Percentiles rank a stretch among this genome's conserved stretches.
Evolutionary conservation across 2,888 invertebrate genomes (phyloP).

Genomic region (Argynnis bischoffii): DNA sequence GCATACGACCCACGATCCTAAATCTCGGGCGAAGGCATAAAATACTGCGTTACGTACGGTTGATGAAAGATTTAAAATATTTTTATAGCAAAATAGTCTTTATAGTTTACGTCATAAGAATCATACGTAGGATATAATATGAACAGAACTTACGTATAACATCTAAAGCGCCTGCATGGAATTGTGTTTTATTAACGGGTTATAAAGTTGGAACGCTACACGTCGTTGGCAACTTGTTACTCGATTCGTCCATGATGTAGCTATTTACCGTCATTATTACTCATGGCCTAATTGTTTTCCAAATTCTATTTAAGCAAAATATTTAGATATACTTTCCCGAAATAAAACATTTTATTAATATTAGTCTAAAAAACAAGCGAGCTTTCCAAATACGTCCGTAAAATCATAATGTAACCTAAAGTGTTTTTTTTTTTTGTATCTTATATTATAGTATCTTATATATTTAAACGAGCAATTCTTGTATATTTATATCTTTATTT

Average conservation of each 20-base stretch:
- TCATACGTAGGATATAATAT: conserved; percentile 12
- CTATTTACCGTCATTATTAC: conserved; percentile 65
- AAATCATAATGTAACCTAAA: no score
- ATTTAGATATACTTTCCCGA: conserved; percentile 25
- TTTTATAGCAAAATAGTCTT: conserved; percentile 25
- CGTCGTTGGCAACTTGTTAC: conserved; percentile 76
- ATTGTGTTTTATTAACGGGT: conserved; percentile 80
- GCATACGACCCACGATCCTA: conserved; percentile 69
- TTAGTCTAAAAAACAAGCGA: no score
- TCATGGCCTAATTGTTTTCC: conserved; percentile 71
- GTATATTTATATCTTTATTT: no score
- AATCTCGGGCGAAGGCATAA: conserved; percentile 73
- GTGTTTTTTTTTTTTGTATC: no score
- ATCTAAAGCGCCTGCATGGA: conserved; percentile 70
- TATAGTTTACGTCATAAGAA: conserved; percentile 29
- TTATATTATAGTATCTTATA: no score
- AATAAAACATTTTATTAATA: no score
- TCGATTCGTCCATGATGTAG: conserved; percentile 59
- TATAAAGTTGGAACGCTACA: conserved; percentile 74
- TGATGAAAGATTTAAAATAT: conserved; percentile 19
- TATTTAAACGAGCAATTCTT: no score
- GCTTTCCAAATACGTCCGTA: no score
- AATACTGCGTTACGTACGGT: conserved; percentile 64
- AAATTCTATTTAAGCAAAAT: conserved; percentile 51
- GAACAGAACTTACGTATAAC: conserved; percentile 47